phyloP scores from a whole-genome alignment of 2,797 vertebrate species.

The Eupleurogrammus muticus region DNA sequence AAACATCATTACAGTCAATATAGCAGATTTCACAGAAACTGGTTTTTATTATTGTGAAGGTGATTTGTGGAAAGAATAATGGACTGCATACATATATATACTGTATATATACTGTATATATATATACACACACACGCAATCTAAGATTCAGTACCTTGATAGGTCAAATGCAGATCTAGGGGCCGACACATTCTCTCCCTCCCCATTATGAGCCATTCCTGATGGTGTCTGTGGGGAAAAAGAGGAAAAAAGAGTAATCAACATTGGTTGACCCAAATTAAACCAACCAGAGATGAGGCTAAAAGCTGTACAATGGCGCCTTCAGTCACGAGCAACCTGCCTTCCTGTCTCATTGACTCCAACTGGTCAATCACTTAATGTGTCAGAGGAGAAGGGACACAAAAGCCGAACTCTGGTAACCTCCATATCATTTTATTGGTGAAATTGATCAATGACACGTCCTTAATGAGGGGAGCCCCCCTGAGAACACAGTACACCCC shows the following conservation, averaged over 20 bases:
- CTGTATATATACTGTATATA: too few species aligned
- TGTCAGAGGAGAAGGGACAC: conserved; percentile 36
- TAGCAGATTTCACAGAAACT: background rate
- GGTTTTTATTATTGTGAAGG: background rate
- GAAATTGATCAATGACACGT: conserved; percentile 52
- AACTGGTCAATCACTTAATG: conserved; percentile 38
- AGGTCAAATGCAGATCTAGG: too few species aligned
- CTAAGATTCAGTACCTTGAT: too few species aligned
- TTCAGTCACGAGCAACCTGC: background rate
- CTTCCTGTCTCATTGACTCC: conserved; percentile 40
- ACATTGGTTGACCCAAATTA: background rate
- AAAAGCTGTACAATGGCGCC: conserved; percentile 2
- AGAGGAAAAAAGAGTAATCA: background rate
- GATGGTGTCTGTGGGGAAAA: background rate
- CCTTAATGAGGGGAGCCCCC: conserved; percentile 16
- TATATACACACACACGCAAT: too few species aligned
- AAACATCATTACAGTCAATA: too few species aligned
- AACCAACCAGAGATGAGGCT: conserved; percentile 1
- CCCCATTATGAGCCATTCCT: too few species aligned
- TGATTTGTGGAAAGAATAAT: background rate
- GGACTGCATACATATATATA: too few species aligned
- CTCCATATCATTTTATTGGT: conserved; percentile 53
- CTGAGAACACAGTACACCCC: background rate
- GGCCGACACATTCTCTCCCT: too few species aligned
- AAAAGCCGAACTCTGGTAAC: conserved; percentile 43